These are phyloP conservation scores for Babylonia areolata DNA, from an alignment of 1,140 invertebrate genomes.

Conservation along the genomic window DNA sequence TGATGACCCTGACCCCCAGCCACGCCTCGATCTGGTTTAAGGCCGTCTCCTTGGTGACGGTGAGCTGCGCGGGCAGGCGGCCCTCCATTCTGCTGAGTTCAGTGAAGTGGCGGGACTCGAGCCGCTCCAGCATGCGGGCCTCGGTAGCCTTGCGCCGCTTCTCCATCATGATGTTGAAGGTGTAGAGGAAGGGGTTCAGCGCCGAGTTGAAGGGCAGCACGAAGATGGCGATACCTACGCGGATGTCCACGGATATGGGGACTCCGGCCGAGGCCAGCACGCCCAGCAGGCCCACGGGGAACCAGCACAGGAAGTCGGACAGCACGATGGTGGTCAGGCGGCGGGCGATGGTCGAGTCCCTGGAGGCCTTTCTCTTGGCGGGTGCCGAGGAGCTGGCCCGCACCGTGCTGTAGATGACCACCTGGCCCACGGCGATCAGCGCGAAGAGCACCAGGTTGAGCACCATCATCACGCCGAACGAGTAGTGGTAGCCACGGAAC, in stretches of 20 bases:
- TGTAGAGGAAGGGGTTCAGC: slow-evolving; percentile 29
- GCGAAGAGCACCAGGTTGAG: slow-evolving; percentile 46
- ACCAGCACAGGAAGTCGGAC: slow-evolving; percentile 47
- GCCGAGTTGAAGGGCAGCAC: slow-evolving; percentile 31
- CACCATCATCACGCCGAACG: slow-evolving; percentile 44
- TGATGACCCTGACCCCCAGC: slow-evolving; percentile 3
- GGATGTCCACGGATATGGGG: slow-evolving; percentile 3
- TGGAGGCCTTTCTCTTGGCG: slow-evolving; percentile 6
- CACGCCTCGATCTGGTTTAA: slow-evolving; percentile 21
- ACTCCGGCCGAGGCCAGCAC: background rate
- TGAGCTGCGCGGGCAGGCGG: background rate
- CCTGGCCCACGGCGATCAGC: slow-evolving; percentile 47
- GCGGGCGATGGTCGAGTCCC: slow-evolving; percentile 34
- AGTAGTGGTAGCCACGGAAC: slow-evolving; percentile 46
- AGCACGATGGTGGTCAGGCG: slow-evolving; percentile 35
- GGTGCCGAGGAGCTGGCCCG: background rate
- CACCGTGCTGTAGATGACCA: slow-evolving; percentile 44
- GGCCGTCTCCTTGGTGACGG: slow-evolving; percentile 21
- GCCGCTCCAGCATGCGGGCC: slow-evolving; percentile 11
- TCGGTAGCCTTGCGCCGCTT: slow-evolving; percentile 9
- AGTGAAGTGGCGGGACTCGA: slow-evolving; percentile 11
- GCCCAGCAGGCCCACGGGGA: slow-evolving; percentile 42
- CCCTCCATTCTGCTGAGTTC: background rate
- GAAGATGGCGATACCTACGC: slow-evolving; percentile 24
- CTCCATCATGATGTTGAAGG: slow-evolving; percentile 18